Conservation (phyloP, 2,888 invertebrate genomes). For the Catocala fraxini region DNA sequence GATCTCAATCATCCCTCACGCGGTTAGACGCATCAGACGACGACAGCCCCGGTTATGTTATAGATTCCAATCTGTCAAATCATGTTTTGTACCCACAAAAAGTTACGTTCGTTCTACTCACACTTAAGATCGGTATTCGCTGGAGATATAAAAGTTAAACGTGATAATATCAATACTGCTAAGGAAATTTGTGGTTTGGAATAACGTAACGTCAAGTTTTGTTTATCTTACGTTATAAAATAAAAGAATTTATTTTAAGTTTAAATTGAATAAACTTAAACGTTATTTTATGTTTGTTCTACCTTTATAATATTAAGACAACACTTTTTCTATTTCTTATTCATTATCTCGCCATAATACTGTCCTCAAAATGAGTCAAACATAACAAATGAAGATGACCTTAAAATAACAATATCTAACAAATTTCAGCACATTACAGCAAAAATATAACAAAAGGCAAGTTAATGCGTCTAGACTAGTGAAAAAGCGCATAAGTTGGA, state of each 20-base stretch:
- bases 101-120: constrained; percentile 33
- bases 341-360: no score
- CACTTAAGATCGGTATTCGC: constrained; percentile 41
- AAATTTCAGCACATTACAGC: constrained; percentile 26
- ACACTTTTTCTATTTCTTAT: no score
- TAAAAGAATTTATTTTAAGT: not conserved
- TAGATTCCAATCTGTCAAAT: constrained; percentile 61
- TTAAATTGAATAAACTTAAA: not conserved
- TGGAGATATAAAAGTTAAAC: constrained; percentile 45
- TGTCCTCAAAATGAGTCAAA: not conserved
- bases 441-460: constrained; percentile 21
- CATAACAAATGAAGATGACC: not conserved
- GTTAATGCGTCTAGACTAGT: constrained; percentile 68
- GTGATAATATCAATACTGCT: constrained; percentile 15
- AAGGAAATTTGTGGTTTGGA: constrained; percentile 19
- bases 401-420: constrained; percentile 18
- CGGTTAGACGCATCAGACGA: constrained; percentile 30
- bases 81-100: constrained; percentile 46
- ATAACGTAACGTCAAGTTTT: constrained; percentile 15
- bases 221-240: constrained; percentile 13
- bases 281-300: no score
- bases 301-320: no score
- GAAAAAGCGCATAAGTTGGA: constrained; percentile 65
- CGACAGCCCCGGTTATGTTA: constrained; percentile 43
- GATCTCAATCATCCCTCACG: constrained; percentile 43